phyloP scores from a whole-genome alignment of 2,888 invertebrate species.

The Acronicta leporina region DNA sequence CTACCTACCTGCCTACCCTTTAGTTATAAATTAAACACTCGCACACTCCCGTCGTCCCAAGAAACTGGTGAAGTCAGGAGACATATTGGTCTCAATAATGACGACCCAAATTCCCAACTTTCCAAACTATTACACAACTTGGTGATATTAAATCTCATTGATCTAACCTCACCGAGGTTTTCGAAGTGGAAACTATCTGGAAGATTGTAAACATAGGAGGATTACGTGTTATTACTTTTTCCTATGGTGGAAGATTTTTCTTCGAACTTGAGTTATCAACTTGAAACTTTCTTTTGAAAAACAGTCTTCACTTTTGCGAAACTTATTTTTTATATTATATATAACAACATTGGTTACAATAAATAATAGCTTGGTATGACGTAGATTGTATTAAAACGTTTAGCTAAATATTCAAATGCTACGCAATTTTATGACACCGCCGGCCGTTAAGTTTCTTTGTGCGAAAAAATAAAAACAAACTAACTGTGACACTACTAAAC shows the following conservation, averaged over 20 bases:
- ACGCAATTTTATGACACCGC: too few species aligned
- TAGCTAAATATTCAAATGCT: too few species aligned
- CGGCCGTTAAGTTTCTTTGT: too few species aligned
- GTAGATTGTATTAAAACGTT: too few species aligned
- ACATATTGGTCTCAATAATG: constrained; percentile 15
- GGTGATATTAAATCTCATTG: constrained; percentile 32
- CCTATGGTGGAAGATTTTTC: background rate
- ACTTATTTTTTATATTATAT: too few species aligned
- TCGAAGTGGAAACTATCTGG: constrained; percentile 24
- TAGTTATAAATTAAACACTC: background rate
- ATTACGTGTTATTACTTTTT: background rate
- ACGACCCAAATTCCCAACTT: constrained; percentile 19
- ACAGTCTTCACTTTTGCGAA: too few species aligned
- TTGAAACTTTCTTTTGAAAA: too few species aligned
- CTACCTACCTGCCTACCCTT: background rate
- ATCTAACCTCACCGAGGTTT: constrained; percentile 16
- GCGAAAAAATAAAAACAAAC: too few species aligned
- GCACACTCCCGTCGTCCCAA: background rate
- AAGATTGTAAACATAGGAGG: constrained; percentile 1
- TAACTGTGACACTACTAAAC: too few species aligned
- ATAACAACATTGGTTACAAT: too few species aligned
- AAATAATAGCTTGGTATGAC: too few species aligned
- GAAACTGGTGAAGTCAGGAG: constrained; percentile 8
- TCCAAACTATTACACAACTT: constrained; percentile 15
- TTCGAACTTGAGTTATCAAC: too few species aligned